Base-by-base conservation (phyloP, 2,113 vertebrate genomes). In the Grus americana region DNA sequence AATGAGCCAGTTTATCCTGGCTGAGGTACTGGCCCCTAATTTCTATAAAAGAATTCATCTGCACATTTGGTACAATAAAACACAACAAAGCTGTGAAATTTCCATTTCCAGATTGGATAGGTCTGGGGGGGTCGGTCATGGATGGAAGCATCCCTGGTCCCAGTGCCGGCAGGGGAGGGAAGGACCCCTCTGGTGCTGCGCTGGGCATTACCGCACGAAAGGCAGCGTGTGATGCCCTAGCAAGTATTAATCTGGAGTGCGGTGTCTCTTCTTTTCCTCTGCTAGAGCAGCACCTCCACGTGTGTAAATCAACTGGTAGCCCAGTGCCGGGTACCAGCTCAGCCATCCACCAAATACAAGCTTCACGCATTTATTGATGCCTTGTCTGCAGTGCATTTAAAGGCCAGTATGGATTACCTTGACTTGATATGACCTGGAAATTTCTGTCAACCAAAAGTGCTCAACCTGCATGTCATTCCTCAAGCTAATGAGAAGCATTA, bases 21-120 rank as follows among this genome's bases (percentile, higher is more conserved):
- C 67, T 78, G 42, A 93, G n/a, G 12, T 50, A 50, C 23, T 32
- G 63, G 32, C 9, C 55, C n/a, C 61, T 74, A 40, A 80, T 89
- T 62, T 71, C n/a, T 59, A n/a, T 49, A 70, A 93, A 83, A 81
- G 4, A 75, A 75, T 90, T 93, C 46, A 63, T 63, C 46, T 81
- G 63, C 59, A 84, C 50, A 74, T 91, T 86, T 89, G 79, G 46
- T 89, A 34, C n/a, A 59, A 86, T 91, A 95, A 95, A 96, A 71
- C 12, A 12, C 59, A 89, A 67, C 15, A 88, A 89, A 95, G 68
- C 68, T 55, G 59, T 71, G 76, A 96, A 84, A 87, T 92, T 86
- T 86, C 76, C 22, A 38, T 80, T 95, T 95, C 36, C n/a, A 74
- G 34, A 59, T 20, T 93, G 72, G 36, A 70, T 46, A 54, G 27